Base-by-base conservation (phyloP, 1,140 invertebrate genomes). In the Vollenhovia emeryi region DNA sequence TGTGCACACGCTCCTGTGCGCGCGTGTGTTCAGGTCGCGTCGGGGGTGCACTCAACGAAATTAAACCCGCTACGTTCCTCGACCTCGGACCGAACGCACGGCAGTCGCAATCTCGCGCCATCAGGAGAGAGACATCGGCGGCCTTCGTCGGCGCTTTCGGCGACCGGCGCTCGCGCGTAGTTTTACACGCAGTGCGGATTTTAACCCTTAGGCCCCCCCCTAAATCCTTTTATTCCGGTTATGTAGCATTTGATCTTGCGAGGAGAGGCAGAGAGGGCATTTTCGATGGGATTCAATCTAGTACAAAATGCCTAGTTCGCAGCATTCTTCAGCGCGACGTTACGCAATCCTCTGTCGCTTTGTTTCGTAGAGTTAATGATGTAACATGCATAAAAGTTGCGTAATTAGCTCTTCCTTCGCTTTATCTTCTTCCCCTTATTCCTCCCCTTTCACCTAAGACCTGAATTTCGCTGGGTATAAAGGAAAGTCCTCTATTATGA, bases 41-140 rank as follows among this genome's bases (percentile, higher is more conserved):
- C 89, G 89, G 92, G 90, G 92, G 90, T 94, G 94, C 94, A 94
- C 94, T 94, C 93, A 93, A 93, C 93, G 91, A 94, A 94, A 94
- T 94, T 94, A 93, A 94, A 94, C 92, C 88, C 86, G 36, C 78
- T 85, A 83, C 87, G 89, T 90, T 90, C 89, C 88, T 85, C 91
- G 91, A 88, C 86, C 86, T 91, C 87, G 75, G 82, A 69, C 71
- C 64, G n/a, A 50, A 66, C 75, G 3, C 33, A 74, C 87, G 48
- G 33, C 69, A 87, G 88, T 86, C 89, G 86, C 87, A 89, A 87
- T 91, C 89, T 85, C 87, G 85, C 78, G 84, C 74, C 62, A 76
- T 76, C 82, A 18, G 79, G 55, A 89, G 73, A 89, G 69, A 78
- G 88, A 79, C 57, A 85, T 86, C 79, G 88, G 85, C 68, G 84